A percentile compares a stretch with the other conserved stretches of the same genome.
Conservation (phyloP, 2,888 invertebrate species). For the Dasysyrphus albostriatus region DNA sequence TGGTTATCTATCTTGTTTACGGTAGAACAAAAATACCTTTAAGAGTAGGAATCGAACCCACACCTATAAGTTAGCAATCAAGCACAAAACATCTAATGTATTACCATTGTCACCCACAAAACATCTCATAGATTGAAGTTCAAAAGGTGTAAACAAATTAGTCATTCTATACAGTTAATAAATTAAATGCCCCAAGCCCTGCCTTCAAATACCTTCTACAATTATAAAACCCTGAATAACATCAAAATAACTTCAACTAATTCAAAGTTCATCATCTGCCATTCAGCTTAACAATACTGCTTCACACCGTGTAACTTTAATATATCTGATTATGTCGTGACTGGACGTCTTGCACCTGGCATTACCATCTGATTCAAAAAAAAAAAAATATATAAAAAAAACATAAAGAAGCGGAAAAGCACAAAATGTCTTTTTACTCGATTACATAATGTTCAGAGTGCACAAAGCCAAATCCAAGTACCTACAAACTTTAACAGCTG, state of each 20-base stretch:
- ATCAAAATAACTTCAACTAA: constrained; percentile 14
- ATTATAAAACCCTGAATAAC: constrained; percentile 1
- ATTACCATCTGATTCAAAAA: constrained; percentile 32
- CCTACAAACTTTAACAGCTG: constrained; percentile 29
- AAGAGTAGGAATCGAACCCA: no score
- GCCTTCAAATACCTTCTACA: constrained; percentile 12
- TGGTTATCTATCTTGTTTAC: no score
- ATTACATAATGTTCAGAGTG: constrained; percentile 47
- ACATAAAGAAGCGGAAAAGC: constrained; percentile 42
- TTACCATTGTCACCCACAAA: no score
- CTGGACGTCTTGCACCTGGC: constrained; percentile 50
- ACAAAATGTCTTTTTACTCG: constrained; percentile 23
- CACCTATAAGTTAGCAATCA: no score
- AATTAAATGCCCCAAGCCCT: constrained; percentile 5
- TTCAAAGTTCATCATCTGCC: constrained; percentile 52
- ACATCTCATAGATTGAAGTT: not conserved
- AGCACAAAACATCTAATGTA: not conserved
- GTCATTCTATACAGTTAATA: constrained; percentile 4
- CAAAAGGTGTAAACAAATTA: constrained; percentile 9
- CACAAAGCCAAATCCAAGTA: constrained; percentile 8
- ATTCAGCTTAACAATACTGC: constrained; percentile 2
- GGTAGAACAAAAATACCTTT: no score
- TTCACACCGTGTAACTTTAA: constrained; percentile 5
- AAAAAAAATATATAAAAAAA: constrained; percentile 1
- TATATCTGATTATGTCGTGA: constrained; percentile 47